Base-by-base conservation (phyloP, 2,113 vertebrate species). In the Progne subis region DNA sequence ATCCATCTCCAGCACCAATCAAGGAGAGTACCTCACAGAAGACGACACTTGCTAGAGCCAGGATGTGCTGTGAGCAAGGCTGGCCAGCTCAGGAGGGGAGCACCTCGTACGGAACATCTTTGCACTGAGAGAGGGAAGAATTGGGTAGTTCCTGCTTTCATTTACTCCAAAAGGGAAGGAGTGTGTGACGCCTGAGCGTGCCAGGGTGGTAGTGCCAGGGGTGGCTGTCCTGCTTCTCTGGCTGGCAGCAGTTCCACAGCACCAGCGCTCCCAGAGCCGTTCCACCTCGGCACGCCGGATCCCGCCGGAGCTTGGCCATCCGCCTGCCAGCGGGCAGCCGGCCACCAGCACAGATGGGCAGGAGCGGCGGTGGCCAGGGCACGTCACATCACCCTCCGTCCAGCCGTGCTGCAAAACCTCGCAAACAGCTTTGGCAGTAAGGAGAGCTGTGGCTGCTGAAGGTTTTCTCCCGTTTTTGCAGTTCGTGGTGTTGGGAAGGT, bases 231-330 rank as follows among this genome's bases (percentile, higher is more conserved):
- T 14, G 25, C 77, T 70, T 56, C 13, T 10, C 25, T 21, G 71
- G 41, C 76, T 4, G 8, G 65, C 41, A 8, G 39, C 0, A 1
- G 37, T 1, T 7, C 6, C 0, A 0, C 44, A 8, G 18, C 3
- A 6, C 47, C 23, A 11, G 83, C 5, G 26, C 75, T 70, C 6
- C 1, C 1, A 0, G 81, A 56, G 64, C 75, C 0, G 0, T 25
- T 50, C 18, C 47, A 3, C 32, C 46, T 9, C 19, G 76, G 84
- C 92, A 65, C 1, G 1, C 29, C 0, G 4, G 46, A 17, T 44
- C 65, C 79, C 0, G 0, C 50, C 1, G 8, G 57, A 44, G 75
- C 78, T 86, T 37, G 92, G 52, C 28, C 0, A 5, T 5, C 9
- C 2, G 23, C 76, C 60, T 4, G 19, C 47, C 4, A 26, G 34